These are phyloP conservation scores for Anodontia alba DNA, from an alignment of 2,888 invertebrate genomes.

Conservation along the genomic window DNA sequence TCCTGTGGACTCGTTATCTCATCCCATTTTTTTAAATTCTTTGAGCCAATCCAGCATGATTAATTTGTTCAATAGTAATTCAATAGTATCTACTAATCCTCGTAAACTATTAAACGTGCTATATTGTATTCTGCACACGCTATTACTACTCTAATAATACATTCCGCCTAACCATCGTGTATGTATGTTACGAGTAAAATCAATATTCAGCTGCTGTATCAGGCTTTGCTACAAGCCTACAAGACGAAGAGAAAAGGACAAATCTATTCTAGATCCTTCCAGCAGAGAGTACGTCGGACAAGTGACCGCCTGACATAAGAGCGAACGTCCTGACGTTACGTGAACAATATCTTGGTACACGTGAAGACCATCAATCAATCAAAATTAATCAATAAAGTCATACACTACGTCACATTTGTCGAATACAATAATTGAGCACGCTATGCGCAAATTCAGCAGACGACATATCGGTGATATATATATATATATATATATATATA, in stretches of 20 bases:
- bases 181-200: conserved; percentile 30
- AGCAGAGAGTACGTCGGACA: too few relatives aligned
- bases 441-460: too few relatives aligned
- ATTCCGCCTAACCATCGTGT: neutral
- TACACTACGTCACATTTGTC: too few relatives aligned
- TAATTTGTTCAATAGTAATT: conserved; percentile 5
- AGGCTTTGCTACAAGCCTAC: neutral
- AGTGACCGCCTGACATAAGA: too few relatives aligned
- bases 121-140: conserved; percentile 1
- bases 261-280: too few relatives aligned
- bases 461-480: too few relatives aligned
- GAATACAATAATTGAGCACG: too few relatives aligned
- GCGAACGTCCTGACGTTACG: too few relatives aligned
- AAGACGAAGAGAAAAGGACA: neutral
- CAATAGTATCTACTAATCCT: neutral
- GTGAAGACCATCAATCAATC: too few relatives aligned
- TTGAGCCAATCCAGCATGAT: neutral
- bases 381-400: too few relatives aligned
- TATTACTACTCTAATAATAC: conserved; percentile 1
- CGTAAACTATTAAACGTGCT: conserved; percentile 1
- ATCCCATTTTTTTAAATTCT: conserved; percentile 15
- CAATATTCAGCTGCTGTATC: conserved; percentile 30
- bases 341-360: too few relatives aligned
- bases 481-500: too few relatives aligned
- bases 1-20: neutral